Evolutionary conservation across 2,888 invertebrate species (phyloP).

Genomic region (Subacronicta megacephala): DNA sequence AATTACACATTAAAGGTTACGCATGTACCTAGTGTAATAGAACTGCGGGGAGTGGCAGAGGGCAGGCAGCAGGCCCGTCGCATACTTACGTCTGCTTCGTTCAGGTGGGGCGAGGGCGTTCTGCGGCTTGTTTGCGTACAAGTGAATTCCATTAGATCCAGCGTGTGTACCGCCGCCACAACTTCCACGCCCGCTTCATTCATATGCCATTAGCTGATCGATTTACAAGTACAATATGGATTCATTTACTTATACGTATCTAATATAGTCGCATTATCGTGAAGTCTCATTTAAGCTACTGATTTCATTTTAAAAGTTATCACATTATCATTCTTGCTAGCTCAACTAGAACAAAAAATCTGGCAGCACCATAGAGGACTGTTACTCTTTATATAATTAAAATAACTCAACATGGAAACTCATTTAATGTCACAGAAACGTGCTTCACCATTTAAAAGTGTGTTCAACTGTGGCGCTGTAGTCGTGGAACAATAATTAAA

Average conservation of each 20-base stretch:
- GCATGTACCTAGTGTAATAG: slow-evolving; percentile 52
- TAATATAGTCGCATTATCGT: too few relatives aligned
- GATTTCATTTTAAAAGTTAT: not conserved
- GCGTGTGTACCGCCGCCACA: slow-evolving; percentile 81
- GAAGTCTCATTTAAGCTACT: not conserved
- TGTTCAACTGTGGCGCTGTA: slow-evolving; percentile 79
- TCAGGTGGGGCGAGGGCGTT: slow-evolving; percentile 74
- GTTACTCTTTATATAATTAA: slow-evolving; percentile 71
- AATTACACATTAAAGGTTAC: slow-evolving; percentile 42
- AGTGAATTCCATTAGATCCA: slow-evolving; percentile 89
- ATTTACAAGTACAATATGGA: slow-evolving; percentile 80
- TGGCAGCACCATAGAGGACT: slow-evolving; percentile 36
- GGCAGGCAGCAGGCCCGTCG: slow-evolving; percentile 65
- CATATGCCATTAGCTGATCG: slow-evolving; percentile 89
- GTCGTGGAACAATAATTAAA: slow-evolving; percentile 86
- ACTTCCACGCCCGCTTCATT: slow-evolving; percentile 83
- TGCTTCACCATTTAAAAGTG: slow-evolving; percentile 82
- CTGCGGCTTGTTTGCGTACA: slow-evolving; percentile 88
- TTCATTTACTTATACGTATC: slow-evolving; percentile 69
- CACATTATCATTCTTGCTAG: slow-evolving; percentile 7
- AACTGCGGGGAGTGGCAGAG: slow-evolving; percentile 44
- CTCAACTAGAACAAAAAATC: slow-evolving; percentile 19
- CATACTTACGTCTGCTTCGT: slow-evolving; percentile 66
- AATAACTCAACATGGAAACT: slow-evolving; percentile 77
- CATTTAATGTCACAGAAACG: slow-evolving; percentile 81